Evolutionary conservation across 2,888 invertebrate species (phyloP), one percentile per base, ranked within the genome.

Genomic region (Amaurobius ferox): DNA sequence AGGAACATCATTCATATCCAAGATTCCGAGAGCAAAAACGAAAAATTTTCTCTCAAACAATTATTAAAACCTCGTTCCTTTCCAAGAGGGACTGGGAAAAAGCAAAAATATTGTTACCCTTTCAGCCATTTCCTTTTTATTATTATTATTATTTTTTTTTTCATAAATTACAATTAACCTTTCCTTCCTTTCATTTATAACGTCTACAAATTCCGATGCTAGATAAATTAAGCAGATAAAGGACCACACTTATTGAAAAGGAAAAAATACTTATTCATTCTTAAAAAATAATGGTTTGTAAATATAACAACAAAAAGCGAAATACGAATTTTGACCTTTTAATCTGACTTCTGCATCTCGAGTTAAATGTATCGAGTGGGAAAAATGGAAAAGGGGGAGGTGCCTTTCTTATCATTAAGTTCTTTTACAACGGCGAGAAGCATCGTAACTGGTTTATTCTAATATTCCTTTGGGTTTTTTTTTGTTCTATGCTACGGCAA

Each of bases 111-210:
- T 39, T 85, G 78, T 85, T 73, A 74, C 80, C 77, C 83, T 78
- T 79, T 85, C 55, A 72, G 77, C 61, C 83, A 77, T 85, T 66
- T 66, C 67, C 55, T 68, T 55, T 48, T 66, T n/a, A n/a, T n/a
- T n/a, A n/a, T n/a, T n/a, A n/a, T n/a, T n/a, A n/a, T n/a, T n/a
- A n/a, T n/a, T 77, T 55, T 68, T 70, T 70, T 83, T 77, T 85
- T 77, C 77, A 85, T 85, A 85, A 85, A 85, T 85, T 85, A 85
- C 83, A 85, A 85, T 85, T 85, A 85, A 85, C 83, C 83, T 85
- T 85, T 85, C 81, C 78, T 72, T 78, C 71, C 83, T 72, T 85
- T 72, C 83, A 85, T 85, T 85, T 85, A 85, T 78, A 77, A 85
- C 83, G 76, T 85, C 83, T 85, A 85, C 83, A 72, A 85, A 72